These are phyloP conservation scores for Cryptosula pallasiana DNA, from an alignment of 2,888 invertebrate species.

Conservation along the genomic window DNA sequence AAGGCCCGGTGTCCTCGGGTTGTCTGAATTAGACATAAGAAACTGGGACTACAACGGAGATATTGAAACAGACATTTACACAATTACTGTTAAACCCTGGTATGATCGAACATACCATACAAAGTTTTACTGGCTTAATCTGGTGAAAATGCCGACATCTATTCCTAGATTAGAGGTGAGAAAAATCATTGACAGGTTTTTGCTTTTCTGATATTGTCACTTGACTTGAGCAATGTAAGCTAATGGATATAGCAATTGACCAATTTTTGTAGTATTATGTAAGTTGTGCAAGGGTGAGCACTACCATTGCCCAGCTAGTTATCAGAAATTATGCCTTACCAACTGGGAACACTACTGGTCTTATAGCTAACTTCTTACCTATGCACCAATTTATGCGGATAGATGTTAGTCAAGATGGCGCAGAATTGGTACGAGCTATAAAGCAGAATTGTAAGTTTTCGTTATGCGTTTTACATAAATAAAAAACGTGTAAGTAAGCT, in stretches of 20 bases:
- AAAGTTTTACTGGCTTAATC: background rate
- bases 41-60: background rate
- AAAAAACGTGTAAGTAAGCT: no score
- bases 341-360: background rate
- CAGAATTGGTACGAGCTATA: background rate
- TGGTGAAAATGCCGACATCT: background rate
- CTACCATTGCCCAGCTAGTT: background rate
- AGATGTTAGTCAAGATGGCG: background rate
- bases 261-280: background rate
- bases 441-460: no score
- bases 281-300: background rate
- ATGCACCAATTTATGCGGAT: background rate
- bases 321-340: background rate
- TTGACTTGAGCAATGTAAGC: no score
- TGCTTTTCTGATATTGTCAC: no score
- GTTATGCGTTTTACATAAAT: no score
- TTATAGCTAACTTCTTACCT: background rate
- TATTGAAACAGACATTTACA: background rate
- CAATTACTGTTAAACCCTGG: background rate
- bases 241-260: no score
- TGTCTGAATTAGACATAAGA: background rate
- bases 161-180: no score
- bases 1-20: background rate
- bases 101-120: background rate
- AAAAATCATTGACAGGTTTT: no score